These are phyloP conservation scores for Chromis chromis DNA, from an alignment of 2,797 vertebrate genomes.

Conservation along the genomic window DNA sequence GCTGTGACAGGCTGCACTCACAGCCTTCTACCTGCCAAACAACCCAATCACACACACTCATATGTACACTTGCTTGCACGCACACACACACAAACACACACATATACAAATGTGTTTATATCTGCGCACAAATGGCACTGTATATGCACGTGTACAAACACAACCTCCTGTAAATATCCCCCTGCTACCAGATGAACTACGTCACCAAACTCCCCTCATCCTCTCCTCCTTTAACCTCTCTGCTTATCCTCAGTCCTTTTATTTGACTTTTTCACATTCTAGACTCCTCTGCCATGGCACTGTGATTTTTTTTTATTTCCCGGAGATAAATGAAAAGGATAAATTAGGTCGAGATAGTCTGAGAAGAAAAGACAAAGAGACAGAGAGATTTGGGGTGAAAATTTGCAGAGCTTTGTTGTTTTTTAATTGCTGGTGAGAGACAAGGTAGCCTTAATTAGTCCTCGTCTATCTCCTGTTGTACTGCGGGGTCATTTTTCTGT, in stretches of 20 bases:
- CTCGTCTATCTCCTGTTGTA: slow-evolving; percentile 71
- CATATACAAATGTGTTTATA: slow-evolving; percentile 42
- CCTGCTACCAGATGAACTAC: slow-evolving; percentile 73
- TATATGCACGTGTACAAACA: slow-evolving; percentile 61
- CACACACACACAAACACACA: slow-evolving; percentile 33
- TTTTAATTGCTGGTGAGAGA: slow-evolving; percentile 82
- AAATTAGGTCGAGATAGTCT: slow-evolving; percentile 64
- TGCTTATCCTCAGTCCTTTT: slow-evolving; percentile 21
- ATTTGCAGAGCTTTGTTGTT: slow-evolving; percentile 79
- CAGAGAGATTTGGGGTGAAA: slow-evolving; percentile 63
- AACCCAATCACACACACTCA: slow-evolving; percentile 87
- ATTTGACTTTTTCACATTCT: slow-evolving; percentile 29
- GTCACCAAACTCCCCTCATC: slow-evolving; percentile 81
- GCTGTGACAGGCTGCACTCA: slow-evolving; percentile 94
- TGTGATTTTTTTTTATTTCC: slow-evolving; percentile 19
- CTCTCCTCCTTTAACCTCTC: slow-evolving; percentile 40
- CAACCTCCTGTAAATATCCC: slow-evolving; percentile 60
- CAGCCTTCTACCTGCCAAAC: slow-evolving; percentile 94
- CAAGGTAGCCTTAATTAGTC: slow-evolving; percentile 80
- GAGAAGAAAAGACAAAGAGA: slow-evolving; percentile 58
- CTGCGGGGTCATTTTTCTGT: slow-evolving; percentile 69
- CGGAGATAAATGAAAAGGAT: slow-evolving; percentile 70
- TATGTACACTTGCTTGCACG: slow-evolving; percentile 5
- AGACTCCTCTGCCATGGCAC: slow-evolving; percentile 27
- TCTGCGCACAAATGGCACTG: slow-evolving; percentile 54